A percentile compares a stretch with the other conserved stretches of the same genome.
Evolutionary conservation across 1,140 invertebrate species (phyloP).

Genomic region (Drosophila nannoptera): DNA sequence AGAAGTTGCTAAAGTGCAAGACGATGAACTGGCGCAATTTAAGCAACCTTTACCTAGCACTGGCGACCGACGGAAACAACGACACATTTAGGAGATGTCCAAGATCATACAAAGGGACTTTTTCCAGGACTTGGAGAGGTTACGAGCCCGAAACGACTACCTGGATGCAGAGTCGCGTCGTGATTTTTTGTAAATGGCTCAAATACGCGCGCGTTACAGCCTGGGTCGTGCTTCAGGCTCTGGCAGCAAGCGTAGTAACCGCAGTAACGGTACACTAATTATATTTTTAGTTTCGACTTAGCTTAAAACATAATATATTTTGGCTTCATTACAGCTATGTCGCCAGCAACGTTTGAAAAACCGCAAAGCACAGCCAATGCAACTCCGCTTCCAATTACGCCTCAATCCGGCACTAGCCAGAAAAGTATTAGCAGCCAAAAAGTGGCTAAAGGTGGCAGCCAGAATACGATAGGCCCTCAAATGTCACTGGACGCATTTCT

Average conservation of each 20-base stretch:
- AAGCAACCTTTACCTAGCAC: conserved; percentile 82
- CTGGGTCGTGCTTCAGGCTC: conserved; percentile 60
- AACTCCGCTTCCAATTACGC: conserved; percentile 53
- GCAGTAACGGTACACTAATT: conserved; percentile 46
- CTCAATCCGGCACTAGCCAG: conserved; percentile 23
- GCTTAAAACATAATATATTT: background rate
- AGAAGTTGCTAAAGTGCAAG: conserved; percentile 56
- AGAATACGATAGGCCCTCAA: conserved; percentile 9
- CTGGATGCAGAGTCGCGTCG: conserved; percentile 94
- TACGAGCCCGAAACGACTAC: conserved; percentile 96
- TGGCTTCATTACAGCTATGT: conserved; percentile 58
- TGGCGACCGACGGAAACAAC: conserved; percentile 79
- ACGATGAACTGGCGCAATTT: conserved; percentile 80
- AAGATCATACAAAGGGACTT: conserved; percentile 98
- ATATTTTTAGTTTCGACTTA: fast-evolving
- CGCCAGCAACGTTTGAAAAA: conserved; percentile 93
- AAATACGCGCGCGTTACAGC: conserved; percentile 92
- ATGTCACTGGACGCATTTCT: conserved; percentile 89
- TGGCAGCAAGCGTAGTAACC: conserved; percentile 12
- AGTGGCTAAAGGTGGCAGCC: conserved; percentile 21
- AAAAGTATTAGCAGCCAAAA: conserved; percentile 12
- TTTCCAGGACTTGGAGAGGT: conserved; percentile 95
- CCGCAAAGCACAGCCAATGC: conserved; percentile 79
- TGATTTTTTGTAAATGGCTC: conserved; percentile 90
- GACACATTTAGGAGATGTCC: conserved; percentile 91